Evolutionary conservation across 1,140 invertebrate genomes (phyloP).

Genomic region (Maconellicoccus hirsutus): DNA sequence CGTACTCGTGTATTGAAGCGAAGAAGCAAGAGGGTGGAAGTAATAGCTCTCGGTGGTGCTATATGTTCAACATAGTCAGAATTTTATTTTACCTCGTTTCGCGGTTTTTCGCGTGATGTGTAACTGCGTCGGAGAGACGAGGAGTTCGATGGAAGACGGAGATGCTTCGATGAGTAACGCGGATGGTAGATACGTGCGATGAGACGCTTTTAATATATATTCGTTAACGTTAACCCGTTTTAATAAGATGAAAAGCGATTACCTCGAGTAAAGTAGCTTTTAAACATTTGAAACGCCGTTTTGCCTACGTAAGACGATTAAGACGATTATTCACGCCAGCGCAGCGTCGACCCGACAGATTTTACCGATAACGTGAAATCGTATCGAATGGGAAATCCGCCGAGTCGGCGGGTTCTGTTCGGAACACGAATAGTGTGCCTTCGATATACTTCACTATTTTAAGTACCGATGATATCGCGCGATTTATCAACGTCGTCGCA

Average conservation of each 20-base stretch:
- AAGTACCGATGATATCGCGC: background rate
- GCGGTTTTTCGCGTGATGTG: no score
- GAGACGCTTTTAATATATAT: no score
- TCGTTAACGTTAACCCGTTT: background rate
- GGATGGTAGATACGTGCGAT: no score
- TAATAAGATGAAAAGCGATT: slow-evolving; percentile 4
- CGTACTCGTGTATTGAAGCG: no score
- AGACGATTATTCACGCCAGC: background rate
- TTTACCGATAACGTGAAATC: background rate
- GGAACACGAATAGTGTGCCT: background rate
- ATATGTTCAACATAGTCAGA: background rate
- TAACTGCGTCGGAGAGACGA: no score
- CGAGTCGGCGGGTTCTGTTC: background rate
- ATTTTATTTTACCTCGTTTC: background rate
- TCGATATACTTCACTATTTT: background rate
- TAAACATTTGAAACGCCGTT: background rate
- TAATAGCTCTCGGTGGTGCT: background rate
- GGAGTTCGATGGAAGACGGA: no score
- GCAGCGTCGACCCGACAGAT: background rate
- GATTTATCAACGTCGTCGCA: no score
- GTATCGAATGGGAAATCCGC: background rate
- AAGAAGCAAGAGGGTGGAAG: background rate
- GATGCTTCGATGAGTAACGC: no score
- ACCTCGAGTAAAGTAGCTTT: background rate
- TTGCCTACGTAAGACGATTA: slow-evolving; percentile 7